phyloP scores from a whole-genome alignment of 2,888 invertebrate genomes.

The Cephus nigrinus region DNA sequence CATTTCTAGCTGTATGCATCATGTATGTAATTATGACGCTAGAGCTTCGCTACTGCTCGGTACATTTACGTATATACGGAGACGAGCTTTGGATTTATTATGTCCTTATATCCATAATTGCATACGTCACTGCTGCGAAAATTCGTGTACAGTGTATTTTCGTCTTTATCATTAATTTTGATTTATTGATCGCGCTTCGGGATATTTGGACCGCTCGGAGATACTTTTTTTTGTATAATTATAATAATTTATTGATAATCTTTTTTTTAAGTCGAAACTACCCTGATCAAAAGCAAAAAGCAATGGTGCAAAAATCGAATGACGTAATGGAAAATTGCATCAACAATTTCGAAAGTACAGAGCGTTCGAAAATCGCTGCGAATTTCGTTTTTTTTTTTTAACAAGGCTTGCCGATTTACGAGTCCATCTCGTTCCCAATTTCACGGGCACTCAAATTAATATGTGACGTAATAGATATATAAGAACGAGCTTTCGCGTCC shows the following conservation, averaged over 20 bases:
- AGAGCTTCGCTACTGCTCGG: neutral
- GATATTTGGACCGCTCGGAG: neutral
- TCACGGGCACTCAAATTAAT: neutral
- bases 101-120: neutral
- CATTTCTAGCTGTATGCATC: conserved; percentile 6
- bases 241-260: too few relatives aligned
- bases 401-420: neutral
- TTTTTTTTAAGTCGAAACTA: too few relatives aligned
- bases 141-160: neutral
- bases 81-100: neutral
- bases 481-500: neutral
- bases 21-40: neutral
- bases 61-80: neutral
- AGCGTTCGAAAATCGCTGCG: neutral
- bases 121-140: neutral
- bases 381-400: neutral
- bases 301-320: neutral
- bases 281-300: too few relatives aligned
- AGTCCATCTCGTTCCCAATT: neutral
- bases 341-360: neutral
- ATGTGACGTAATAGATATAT: neutral
- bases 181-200: neutral
- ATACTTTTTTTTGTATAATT: neutral
- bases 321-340: neutral
- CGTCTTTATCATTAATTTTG: neutral